A percentile compares a stretch with the other conserved stretches of the same genome.
These are phyloP conservation scores for Nibea albiflora DNA, from an alignment of 2,113 vertebrate species.

Conservation along the genomic window DNA sequence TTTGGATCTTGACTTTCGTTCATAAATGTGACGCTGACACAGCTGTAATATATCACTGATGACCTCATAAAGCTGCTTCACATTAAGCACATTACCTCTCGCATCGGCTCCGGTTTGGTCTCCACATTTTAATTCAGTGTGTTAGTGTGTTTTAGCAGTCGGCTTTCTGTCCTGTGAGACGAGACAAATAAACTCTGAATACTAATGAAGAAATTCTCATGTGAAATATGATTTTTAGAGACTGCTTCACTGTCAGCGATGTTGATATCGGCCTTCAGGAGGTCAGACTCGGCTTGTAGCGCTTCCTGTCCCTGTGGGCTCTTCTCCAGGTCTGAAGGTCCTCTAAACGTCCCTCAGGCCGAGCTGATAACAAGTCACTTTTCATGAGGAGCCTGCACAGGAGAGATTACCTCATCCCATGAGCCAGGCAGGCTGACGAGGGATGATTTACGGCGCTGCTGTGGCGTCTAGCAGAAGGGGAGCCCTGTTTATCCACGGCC, in stretches of 20 bases:
- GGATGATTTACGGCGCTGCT: constrained; percentile 69
- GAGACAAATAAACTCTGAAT: not conserved
- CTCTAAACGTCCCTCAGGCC: constrained; percentile 46
- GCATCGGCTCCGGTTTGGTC: too few relatives aligned
- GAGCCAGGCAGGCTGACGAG: constrained; percentile 53
- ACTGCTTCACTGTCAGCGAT: not conserved
- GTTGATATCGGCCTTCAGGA: not conserved
- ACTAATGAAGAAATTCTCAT: not conserved
- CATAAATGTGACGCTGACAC: too few relatives aligned
- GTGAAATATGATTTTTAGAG: not conserved
- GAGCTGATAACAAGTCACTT: constrained; percentile 58
- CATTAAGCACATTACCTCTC: too few relatives aligned
- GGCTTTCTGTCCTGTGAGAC: too few relatives aligned
- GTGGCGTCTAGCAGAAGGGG: constrained; percentile 49
- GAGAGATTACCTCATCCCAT: constrained; percentile 61
- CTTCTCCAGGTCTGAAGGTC: constrained; percentile 42
- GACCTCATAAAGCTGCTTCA: too few relatives aligned
- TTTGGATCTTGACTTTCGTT: too few relatives aligned
- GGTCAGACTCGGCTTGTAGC: not conserved
- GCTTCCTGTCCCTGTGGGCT: constrained; percentile 11
- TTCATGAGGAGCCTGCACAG: constrained; percentile 54
- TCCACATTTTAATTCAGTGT: too few relatives aligned
- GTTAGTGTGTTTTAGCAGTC: too few relatives aligned
- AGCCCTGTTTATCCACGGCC: constrained; percentile 49
- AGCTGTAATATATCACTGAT: too few relatives aligned